Evolutionary conservation across 2,797 vertebrate genomes (phyloP), one percentile per base, ranked within the genome.

Genomic region (Telmatherina bonti): DNA sequence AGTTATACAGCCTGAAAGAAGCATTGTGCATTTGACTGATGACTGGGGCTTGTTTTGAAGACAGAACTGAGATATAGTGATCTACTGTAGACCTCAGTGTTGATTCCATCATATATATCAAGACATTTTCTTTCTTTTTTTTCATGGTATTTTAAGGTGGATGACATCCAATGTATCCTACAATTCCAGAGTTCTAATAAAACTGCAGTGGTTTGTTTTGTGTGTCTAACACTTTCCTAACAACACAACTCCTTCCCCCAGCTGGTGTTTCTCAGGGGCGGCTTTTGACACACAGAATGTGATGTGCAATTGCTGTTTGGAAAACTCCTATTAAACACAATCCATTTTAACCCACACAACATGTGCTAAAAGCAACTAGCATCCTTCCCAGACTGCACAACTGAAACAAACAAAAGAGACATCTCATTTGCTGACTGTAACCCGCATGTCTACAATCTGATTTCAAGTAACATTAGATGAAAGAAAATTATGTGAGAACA

Each of bases 1-100:
- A 60, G 88, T 93, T 89, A 92, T 83, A 89, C 76, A 90, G 66
- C 49, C 85, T 78, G 79, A 79, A 81, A 89, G 53, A 83, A 84
- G 43, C 69, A 80, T 41, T 51, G 30, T 63, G 64, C 55, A 77
- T 83, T 69, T 78, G 56, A 64, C 56, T 75, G 52, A 74, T 68
- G 20, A 43, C 18, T 64, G 26, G 61, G 41, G 38, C 51, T 43
- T 30, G 6, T 54, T n/a, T 54, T 65, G 66, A 54, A 27, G 9
- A 67, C 68, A 82, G 53, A 36, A 41, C 12, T 57, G 31, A 41
- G 26, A 76, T 33, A 27, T 20, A 70, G 59, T 41, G 2, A 45
- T 45, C 18, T 45, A 45, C 20, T 9, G 20, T 47, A 45, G 41
- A n/a, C 51, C 24, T 76, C 49, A 83, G 68, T 61, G 75, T 49